phyloP scores from a whole-genome alignment of 2,113 vertebrate genomes.

The Ginglymostoma cirratum region DNA sequence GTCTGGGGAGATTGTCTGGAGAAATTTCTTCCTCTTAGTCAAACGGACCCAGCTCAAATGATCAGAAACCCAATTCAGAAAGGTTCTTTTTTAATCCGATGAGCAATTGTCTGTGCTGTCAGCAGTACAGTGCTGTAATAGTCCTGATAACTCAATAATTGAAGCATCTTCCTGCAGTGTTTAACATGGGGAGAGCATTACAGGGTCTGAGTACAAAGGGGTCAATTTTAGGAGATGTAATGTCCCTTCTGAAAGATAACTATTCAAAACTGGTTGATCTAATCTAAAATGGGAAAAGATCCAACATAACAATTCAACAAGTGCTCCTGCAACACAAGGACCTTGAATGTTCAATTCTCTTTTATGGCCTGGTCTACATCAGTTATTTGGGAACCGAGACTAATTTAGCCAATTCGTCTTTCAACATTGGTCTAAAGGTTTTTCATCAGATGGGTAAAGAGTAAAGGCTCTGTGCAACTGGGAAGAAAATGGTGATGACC shows the following conservation, averaged over 20 bases:
- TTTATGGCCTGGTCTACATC: constrained; percentile 10
- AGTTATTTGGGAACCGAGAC: constrained; percentile 15
- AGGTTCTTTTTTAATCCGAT: constrained; percentile 17
- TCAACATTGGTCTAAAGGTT: constrained; percentile 30
- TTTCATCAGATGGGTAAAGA: constrained; percentile 33
- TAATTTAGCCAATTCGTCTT: constrained; percentile 36
- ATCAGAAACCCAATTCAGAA: background rate
- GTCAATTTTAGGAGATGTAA: constrained; percentile 26
- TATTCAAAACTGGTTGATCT: constrained; percentile 23
- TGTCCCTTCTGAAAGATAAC: constrained; percentile 23
- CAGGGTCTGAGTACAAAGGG: constrained; percentile 32
- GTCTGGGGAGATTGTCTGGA: no score
- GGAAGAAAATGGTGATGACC: constrained; percentile 37
- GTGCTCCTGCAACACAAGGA: constrained; percentile 31
- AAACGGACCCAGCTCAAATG: background rate
- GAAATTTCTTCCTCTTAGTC: background rate
- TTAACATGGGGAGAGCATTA: constrained; percentile 24
- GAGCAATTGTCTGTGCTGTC: constrained; percentile 6
- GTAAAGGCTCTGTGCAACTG: constrained; percentile 33
- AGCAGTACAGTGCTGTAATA: background rate
- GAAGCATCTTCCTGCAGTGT: constrained; percentile 27
- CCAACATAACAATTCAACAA: constrained; percentile 34
- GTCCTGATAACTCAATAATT: constrained; percentile 16
- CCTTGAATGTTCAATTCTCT: constrained; percentile 33
- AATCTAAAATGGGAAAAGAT: constrained; percentile 32